These are phyloP conservation scores for Oxystoma pomonae DNA, from an alignment of 2,888 invertebrate genomes.

Conservation along the genomic window DNA sequence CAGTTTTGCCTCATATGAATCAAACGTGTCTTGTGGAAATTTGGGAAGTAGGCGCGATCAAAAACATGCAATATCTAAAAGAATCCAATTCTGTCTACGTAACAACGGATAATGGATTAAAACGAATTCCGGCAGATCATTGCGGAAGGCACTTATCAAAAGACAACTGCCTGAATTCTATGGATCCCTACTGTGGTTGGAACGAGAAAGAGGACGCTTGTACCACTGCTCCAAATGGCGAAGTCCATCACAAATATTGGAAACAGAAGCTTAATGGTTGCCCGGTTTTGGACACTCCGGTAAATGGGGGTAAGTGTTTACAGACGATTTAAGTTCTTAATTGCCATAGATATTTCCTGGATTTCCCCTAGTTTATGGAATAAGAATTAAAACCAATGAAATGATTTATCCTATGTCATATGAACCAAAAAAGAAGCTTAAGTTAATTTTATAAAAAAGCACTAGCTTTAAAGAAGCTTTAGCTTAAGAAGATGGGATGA, in stretches of 20 bases:
- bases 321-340: no score
- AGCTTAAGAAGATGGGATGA: no score
- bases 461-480: no score
- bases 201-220: constrained; percentile 72
- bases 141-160: constrained; percentile 70
- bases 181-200: constrained; percentile 96
- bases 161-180: constrained; percentile 72
- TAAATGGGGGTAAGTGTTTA: constrained; percentile 45
- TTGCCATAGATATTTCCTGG: no score
- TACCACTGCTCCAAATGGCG: constrained; percentile 62
- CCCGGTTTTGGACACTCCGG: constrained; percentile 61
- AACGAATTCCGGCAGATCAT: constrained; percentile 73
- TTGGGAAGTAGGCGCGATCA: constrained; percentile 61
- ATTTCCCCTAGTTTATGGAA: no score
- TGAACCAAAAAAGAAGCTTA: no score
- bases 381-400: no score
- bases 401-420: no score
- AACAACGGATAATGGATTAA: constrained; percentile 62
- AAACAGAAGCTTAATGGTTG: constrained; percentile 68
- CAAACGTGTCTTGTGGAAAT: constrained; percentile 82
- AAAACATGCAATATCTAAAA: constrained; percentile 73
- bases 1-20: constrained; percentile 64
- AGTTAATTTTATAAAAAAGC: no score
- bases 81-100: constrained; percentile 79
- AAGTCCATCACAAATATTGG: constrained; percentile 65